A percentile compares a stretch with the other conserved stretches of the same genome.
These are phyloP conservation scores for Drosophila kepulauana DNA, from an alignment of 1,140 invertebrate species.

Conservation along the genomic window DNA sequence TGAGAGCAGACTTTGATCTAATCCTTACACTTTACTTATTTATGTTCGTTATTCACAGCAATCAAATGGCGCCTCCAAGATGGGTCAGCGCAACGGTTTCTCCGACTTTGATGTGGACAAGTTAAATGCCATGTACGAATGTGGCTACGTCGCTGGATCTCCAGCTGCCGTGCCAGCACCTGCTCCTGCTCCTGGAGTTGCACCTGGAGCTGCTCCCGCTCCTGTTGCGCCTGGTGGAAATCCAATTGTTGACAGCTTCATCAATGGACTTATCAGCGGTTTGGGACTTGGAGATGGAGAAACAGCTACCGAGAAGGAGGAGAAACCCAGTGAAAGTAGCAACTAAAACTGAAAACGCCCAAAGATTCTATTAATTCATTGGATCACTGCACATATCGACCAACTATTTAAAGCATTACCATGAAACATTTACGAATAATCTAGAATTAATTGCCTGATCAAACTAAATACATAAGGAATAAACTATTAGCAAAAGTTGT, in stretches of 20 bases:
- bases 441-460: conserved; percentile 38
- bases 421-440: conserved; percentile 16
- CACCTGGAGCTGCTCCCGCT: conserved; percentile 18
- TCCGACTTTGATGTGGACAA: conserved; percentile 90
- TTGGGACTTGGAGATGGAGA: conserved; percentile 56
- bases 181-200: conserved; percentile 4
- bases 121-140: conserved; percentile 91
- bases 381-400: conserved; percentile 29
- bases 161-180: conserved; percentile 30
- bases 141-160: conserved; percentile 68
- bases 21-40: background rate
- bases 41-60: conserved; percentile 32
- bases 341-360: conserved; percentile 22
- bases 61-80: conserved; percentile 65
- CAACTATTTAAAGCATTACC: conserved; percentile 67
- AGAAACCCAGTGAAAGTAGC: conserved; percentile 19
- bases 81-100: conserved; percentile 90
- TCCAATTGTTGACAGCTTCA: conserved; percentile 73
- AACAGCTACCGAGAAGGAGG: conserved; percentile 5
- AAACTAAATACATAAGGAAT: conserved; percentile 42
- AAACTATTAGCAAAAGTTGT: conserved; percentile 30
- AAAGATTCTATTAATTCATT: conserved; percentile 44
- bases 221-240: conserved; percentile 58
- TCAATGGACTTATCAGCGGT: conserved; percentile 73
- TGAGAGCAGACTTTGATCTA: conserved; percentile 69